Evolutionary conservation across 2,113 vertebrate genomes (phyloP).

Genomic region (Leptobrachium ailaonicum): DNA sequence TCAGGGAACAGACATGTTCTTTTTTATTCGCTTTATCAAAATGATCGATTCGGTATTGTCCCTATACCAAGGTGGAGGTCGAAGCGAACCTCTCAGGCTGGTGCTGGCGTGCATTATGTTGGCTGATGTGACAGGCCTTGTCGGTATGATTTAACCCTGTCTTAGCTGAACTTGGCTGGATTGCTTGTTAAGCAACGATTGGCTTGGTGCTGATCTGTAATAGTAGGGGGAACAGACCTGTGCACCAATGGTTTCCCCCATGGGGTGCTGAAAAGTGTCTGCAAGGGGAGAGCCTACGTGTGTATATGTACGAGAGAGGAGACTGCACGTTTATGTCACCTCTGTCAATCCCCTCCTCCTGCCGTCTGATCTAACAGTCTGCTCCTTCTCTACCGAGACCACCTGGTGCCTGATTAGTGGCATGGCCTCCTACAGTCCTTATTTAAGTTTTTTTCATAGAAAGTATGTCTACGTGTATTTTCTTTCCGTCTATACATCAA

Average conservation of each 20-base stretch:
- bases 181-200: not conserved
- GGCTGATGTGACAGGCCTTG: constrained; percentile 26
- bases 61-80: not conserved
- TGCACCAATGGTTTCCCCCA: constrained; percentile 12
- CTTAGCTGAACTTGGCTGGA: not conserved
- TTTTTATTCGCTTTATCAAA: not conserved
- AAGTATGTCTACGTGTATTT: no score
- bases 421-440: not conserved
- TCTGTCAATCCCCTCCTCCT: constrained; percentile 48
- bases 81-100: not conserved
- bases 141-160: constrained; percentile 21
- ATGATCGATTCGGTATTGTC: constrained; percentile 2
- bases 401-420: constrained; percentile 28
- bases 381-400: constrained; percentile 38
- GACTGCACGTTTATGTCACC: constrained; percentile 48
- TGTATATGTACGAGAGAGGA: constrained; percentile 46
- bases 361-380: constrained; percentile 49
- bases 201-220: constrained; percentile 3
- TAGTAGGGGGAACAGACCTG: constrained; percentile 1
- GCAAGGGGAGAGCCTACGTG: constrained; percentile 34
- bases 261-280: constrained; percentile 40
- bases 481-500: not conserved
- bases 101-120: constrained; percentile 9
- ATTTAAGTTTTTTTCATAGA: not conserved
- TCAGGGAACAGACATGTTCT: constrained; percentile 7